Conservation (phyloP, 2,113 vertebrate species). For the Amia ocellicauda region DNA sequence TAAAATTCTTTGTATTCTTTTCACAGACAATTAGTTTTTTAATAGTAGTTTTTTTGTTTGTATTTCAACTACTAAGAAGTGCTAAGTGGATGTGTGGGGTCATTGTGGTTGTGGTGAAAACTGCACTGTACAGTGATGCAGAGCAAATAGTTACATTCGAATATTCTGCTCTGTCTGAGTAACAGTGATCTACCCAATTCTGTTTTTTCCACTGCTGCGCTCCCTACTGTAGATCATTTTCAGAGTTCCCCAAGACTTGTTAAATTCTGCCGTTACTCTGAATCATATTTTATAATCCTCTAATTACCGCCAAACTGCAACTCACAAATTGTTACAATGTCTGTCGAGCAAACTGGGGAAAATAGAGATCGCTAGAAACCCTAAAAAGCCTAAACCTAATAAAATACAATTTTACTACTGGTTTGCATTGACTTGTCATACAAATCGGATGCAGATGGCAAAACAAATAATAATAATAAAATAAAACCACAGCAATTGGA, state of each 20-base stretch:
- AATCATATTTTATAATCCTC: constrained; percentile 3
- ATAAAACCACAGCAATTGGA: neutral
- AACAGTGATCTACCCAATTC: constrained; percentile 24
- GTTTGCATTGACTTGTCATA: constrained; percentile 55
- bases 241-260: neutral
- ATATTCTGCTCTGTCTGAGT: neutral
- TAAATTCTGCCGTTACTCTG: neutral
- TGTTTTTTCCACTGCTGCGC: neutral
- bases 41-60: constrained; percentile 21
- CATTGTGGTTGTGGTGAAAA: constrained; percentile 30
- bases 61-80: constrained; percentile 37
- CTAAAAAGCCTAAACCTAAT: constrained; percentile 51
- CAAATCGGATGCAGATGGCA: constrained; percentile 26
- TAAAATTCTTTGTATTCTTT: constrained; percentile 56
- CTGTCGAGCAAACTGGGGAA: neutral
- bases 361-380: constrained; percentile 22
- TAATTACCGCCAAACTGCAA: neutral
- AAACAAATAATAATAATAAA: constrained; percentile 1
- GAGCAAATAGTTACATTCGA: neutral
- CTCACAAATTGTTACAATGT: constrained; percentile 6
- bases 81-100: constrained; percentile 37
- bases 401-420: constrained; percentile 63
- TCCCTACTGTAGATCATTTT: neutral
- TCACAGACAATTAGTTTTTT: constrained; percentile 61
- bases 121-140: constrained; percentile 31